phyloP scores from a whole-genome alignment of 2,113 vertebrate genomes.

The Colossoma macropomum region DNA sequence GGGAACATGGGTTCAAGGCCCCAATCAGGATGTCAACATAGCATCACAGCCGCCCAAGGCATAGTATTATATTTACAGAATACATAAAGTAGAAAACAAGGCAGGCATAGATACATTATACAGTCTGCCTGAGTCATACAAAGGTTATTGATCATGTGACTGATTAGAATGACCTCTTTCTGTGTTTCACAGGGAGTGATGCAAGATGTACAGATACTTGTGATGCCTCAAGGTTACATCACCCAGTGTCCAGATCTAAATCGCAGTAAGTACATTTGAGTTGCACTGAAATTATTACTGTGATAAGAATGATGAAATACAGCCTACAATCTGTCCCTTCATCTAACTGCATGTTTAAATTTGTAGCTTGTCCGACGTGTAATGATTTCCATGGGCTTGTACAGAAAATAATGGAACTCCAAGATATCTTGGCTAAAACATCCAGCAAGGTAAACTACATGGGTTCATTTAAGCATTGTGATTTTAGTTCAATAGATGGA shows the following conservation, averaged over 20 bases:
- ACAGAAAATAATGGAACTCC: slow-evolving; percentile 99
- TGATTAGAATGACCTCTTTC: slow-evolving; percentile 33
- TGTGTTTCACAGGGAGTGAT: slow-evolving; percentile 87
- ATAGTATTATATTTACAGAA: not conserved
- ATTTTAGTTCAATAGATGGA: not conserved
- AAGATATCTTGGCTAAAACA: slow-evolving; percentile 96
- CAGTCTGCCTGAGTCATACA: not conserved
- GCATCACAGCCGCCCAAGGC: not conserved
- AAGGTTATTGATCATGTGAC: slow-evolving; percentile 10
- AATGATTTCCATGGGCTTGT: slow-evolving; percentile 98
- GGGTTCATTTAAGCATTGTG: not conserved
- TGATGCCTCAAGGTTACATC: slow-evolving; percentile 98
- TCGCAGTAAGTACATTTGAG: slow-evolving; percentile 88
- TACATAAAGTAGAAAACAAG: too few species aligned
- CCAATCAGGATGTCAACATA: not conserved
- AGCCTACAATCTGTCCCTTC: slow-evolving; percentile 9
- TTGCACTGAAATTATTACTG: not conserved
- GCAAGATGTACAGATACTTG: slow-evolving; percentile 95
- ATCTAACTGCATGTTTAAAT: slow-evolving; percentile 55
- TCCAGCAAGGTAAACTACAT: slow-evolving; percentile 91
- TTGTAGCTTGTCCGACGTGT: slow-evolving; percentile 94
- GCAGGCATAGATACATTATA: not conserved
- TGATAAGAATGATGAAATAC: not conserved
- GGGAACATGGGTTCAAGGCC: not conserved
- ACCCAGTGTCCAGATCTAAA: slow-evolving; percentile 98